Evolutionary conservation across 2,888 invertebrate species (phyloP).

Genomic region (Copidosoma aretas): DNA sequence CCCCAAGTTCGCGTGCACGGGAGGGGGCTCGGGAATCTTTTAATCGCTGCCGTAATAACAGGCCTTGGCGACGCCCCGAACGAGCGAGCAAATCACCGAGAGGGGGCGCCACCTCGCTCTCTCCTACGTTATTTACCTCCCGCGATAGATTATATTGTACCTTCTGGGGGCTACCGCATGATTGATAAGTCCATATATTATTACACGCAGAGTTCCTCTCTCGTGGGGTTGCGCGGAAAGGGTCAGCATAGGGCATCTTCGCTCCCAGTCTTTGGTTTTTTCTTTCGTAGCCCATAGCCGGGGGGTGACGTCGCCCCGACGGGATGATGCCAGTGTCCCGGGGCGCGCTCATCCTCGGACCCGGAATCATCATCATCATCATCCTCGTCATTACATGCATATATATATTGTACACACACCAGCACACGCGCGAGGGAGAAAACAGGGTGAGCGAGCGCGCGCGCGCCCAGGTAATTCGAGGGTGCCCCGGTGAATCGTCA

Average conservation of each 20-base stretch:
- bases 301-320: constrained; percentile 59
- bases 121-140: neutral
- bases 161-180: constrained; percentile 56
- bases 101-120: constrained; percentile 18
- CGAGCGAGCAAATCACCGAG: neutral
- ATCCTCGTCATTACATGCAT: constrained; percentile 50
- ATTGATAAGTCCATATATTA: constrained; percentile 64
- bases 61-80: constrained; percentile 39
- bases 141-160: constrained; percentile 39
- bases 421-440: no score
- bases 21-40: constrained; percentile 54
- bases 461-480: constrained; percentile 50
- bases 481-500: constrained; percentile 44
- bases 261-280: constrained; percentile 32
- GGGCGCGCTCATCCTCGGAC: constrained; percentile 42
- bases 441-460: neutral
- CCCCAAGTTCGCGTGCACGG: no score
- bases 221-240: no score
- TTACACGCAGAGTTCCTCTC: no score
- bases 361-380: constrained; percentile 54
- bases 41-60: constrained; percentile 60
- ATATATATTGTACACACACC: no score
- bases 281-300: constrained; percentile 49
- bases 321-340: constrained; percentile 58
- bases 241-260: no score